phyloP scores from a whole-genome alignment of 2,888 invertebrate genomes.

The Parapristionchus giblindavisi region DNA sequence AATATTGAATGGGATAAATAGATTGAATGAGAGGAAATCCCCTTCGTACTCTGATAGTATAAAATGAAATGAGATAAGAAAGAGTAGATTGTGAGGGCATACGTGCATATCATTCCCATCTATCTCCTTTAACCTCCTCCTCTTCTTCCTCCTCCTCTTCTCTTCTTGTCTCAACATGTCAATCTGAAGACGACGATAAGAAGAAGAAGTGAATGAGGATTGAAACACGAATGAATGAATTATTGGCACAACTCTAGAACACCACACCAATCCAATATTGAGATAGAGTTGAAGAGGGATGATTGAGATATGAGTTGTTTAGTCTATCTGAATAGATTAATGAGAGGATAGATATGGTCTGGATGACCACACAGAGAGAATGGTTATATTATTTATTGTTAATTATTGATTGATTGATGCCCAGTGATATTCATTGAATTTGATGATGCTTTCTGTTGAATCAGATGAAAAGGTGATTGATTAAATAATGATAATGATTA shows the following conservation, averaged over 20 bases:
- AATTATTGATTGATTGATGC: background rate
- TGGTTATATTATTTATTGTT: background rate
- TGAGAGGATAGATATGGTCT: background rate
- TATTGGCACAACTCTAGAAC: background rate
- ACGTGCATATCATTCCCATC: too few relatives aligned
- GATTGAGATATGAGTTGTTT: constrained; percentile 14
- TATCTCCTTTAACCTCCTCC: too few relatives aligned
- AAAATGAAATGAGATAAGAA: too few relatives aligned
- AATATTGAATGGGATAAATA: too few relatives aligned
- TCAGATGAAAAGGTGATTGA: too few relatives aligned
- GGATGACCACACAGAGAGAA: background rate
- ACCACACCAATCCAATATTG: background rate
- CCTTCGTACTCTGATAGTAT: too few relatives aligned
- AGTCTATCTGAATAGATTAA: background rate
- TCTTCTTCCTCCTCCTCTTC: background rate
- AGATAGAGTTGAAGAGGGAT: background rate
- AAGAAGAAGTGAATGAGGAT: background rate
- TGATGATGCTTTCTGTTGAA: too few relatives aligned
- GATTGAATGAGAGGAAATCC: too few relatives aligned
- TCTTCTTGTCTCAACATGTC: background rate
- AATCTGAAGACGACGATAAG: background rate
- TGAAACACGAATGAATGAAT: background rate
- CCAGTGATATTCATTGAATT: background rate
- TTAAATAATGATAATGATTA: constrained; percentile 34
- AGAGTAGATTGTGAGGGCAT: too few relatives aligned